A percentile compares a stretch with the other conserved stretches of the same genome.
phyloP scores from a whole-genome alignment of 2,113 vertebrate genomes.

The Cranoglanis bouderius region DNA sequence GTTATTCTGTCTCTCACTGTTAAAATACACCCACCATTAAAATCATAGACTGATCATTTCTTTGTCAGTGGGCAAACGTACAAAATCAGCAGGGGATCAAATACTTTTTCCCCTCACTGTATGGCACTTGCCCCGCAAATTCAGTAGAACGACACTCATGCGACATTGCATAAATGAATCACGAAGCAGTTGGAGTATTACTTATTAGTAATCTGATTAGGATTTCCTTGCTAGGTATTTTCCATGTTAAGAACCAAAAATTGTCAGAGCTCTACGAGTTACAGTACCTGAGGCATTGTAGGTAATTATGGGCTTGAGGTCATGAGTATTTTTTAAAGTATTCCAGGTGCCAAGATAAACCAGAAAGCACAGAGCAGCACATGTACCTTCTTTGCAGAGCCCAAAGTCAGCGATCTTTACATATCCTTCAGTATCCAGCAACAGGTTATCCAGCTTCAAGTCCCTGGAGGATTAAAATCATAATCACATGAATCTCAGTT shows the following conservation, averaged over 20 bases:
- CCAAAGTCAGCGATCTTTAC: conserved; percentile 99
- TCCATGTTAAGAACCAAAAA: background rate
- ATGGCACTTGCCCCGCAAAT: background rate
- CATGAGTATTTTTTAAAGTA: background rate
- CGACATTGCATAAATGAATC: background rate
- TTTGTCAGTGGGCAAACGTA: no score
- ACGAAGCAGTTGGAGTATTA: background rate
- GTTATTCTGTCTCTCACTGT: no score
- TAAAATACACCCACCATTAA: no score
- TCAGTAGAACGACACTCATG: background rate
- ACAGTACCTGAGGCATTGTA: background rate
- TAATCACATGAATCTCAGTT: background rate
- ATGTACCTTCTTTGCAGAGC: conserved; percentile 97
- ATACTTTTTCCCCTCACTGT: no score
- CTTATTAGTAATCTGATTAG: background rate
- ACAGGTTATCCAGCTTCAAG: conserved; percentile 96
- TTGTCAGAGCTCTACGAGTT: background rate
- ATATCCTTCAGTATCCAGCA: conserved; percentile 97
- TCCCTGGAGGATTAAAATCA: conserved; percentile 78
- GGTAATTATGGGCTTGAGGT: background rate
- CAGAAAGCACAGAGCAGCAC: background rate
- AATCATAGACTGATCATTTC: no score
- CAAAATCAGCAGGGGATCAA: no score
- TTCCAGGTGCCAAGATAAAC: background rate
- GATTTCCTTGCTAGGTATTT: background rate